Conservation (phyloP, 2,113 vertebrate species). For the Indicator maculatus region DNA sequence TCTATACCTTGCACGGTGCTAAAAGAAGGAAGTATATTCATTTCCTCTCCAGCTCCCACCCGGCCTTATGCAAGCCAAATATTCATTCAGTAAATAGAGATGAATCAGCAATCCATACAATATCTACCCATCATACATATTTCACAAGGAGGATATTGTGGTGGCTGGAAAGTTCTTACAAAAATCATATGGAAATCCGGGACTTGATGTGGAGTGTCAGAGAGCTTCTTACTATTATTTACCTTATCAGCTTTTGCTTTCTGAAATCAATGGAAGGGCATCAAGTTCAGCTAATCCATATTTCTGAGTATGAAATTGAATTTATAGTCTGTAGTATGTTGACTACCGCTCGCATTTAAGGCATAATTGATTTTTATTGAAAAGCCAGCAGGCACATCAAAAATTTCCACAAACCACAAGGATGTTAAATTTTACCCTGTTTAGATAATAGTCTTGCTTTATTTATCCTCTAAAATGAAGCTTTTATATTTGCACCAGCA, state of each 20-base stretch:
- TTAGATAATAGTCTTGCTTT: slow-evolving; percentile 84
- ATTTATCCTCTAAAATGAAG: slow-evolving; percentile 85
- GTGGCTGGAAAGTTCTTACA: slow-evolving; percentile 82
- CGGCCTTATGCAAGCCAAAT: slow-evolving; percentile 79
- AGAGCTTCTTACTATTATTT: slow-evolving; percentile 86
- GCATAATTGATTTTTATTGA: slow-evolving; percentile 97
- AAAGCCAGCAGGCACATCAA: slow-evolving; percentile 91
- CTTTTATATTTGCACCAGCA: slow-evolving; percentile 84
- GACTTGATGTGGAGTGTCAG: slow-evolving; percentile 87
- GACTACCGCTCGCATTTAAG: slow-evolving; percentile 86
- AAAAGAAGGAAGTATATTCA: slow-evolving; percentile 75
- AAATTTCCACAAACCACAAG: slow-evolving; percentile 87
- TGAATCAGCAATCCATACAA: slow-evolving; percentile 86
- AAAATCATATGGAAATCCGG: slow-evolving; percentile 87
- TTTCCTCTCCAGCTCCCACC: slow-evolving; percentile 68
- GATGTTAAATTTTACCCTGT: slow-evolving; percentile 89
- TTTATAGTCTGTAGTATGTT: slow-evolving; percentile 90
- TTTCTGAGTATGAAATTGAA: slow-evolving; percentile 91
- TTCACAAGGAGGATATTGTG: slow-evolving; percentile 85
- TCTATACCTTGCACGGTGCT: slow-evolving; percentile 43
- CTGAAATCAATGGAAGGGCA: slow-evolving; percentile 89
- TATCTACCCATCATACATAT: slow-evolving; percentile 88
- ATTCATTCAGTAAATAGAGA: slow-evolving; percentile 80
- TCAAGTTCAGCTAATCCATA: slow-evolving; percentile 90
- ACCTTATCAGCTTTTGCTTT: slow-evolving; percentile 88